Conservation (phyloP, 2,113 vertebrate species). For the Irena cyanogastra region DNA sequence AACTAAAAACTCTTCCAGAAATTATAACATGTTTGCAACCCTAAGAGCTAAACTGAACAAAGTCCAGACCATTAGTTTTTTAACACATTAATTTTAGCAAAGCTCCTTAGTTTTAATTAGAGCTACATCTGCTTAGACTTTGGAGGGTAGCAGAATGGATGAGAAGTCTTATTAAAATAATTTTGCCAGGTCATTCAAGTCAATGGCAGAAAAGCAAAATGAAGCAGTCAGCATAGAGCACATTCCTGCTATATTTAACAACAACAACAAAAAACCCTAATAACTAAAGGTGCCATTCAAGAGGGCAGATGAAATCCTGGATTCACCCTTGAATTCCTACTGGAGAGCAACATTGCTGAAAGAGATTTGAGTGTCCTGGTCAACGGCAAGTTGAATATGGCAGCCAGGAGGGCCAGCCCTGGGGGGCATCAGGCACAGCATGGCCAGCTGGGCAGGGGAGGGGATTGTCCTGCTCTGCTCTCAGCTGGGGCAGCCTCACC, state of each 20-base stretch:
- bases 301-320: background rate
- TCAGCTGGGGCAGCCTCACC: background rate
- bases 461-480: background rate
- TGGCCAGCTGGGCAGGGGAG: fast-evolving
- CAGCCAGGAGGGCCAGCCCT: fast-evolving
- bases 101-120: constrained; percentile 21
- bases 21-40: background rate
- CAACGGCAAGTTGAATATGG: background rate
- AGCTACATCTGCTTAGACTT: background rate
- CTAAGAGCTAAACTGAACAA: background rate
- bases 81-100: constrained; percentile 7
- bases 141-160: fast-evolving
- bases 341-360: background rate
- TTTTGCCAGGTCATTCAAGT: background rate
- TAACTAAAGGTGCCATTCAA: background rate
- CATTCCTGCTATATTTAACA: background rate
- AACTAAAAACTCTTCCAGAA: background rate
- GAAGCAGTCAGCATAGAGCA: background rate
- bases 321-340: background rate
- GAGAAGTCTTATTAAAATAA: background rate
- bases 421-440: background rate
- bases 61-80: background rate
- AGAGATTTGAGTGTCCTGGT: background rate
- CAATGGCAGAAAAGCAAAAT: background rate
- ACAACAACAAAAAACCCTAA: fast-evolving